Evolutionary conservation across 2,797 vertebrate genomes (phyloP), one percentile per base, ranked within the genome.

Genomic region (Chrysocyon brachyurus): DNA sequence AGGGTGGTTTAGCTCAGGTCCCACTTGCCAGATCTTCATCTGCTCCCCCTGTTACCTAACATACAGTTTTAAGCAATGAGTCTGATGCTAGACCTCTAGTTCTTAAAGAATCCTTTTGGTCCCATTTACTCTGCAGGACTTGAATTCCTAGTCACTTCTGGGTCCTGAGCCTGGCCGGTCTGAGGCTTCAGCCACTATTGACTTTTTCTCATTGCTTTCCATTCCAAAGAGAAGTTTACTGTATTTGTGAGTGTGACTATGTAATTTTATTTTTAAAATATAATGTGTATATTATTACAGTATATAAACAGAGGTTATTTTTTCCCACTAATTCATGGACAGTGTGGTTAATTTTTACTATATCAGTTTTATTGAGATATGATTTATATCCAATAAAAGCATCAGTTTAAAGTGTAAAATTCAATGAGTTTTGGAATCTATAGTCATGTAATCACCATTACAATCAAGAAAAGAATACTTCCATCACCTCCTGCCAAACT

Each of bases 341-440:
- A 22, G 1, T 52, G 16, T 81, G 84, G 11, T 81, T 78, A 77
- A 68, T 40, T 85, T 64, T 57, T 84, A 59, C 68, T 73, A 68
- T 15, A 36, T 79, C 57, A 9, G 36, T 96, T 91, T 94, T 85
- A 90, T 46, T 81, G n/a, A 96, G 31, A 57, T 66, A 81, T 63
- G 68, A 92, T 91, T 92, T 91, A 68, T 31, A 40, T 68, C 54
- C 52, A 93, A 68, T 72, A 93, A 75, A 87, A 93, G 16, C 33
- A 82, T 26, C 26, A 72, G 94, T 46, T 64, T 75, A 56, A 64
- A 75, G 81, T 56, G 54, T 46, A 64, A 77, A 49, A 77, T 36
- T 91, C 61, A 75, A 52, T 63, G 56, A 33, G 21, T 86, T 73
- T 96, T 92, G 57, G 54, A 88, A 64, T 79, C 78, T 10, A 84